phyloP scores from a whole-genome alignment of 2,113 vertebrate genomes.

The Ictalurus punctatus region DNA sequence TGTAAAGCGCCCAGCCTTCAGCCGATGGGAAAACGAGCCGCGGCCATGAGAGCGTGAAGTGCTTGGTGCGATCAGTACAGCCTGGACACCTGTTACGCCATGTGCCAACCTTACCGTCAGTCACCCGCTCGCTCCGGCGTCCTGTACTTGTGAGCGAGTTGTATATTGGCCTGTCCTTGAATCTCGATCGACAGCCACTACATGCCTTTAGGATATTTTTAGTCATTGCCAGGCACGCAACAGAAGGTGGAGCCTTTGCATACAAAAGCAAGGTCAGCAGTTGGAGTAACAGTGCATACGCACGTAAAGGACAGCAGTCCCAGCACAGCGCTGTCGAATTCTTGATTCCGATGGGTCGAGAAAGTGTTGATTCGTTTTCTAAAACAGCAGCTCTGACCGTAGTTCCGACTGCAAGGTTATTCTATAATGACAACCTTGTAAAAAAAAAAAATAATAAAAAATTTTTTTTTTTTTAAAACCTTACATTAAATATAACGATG shows the following conservation, averaged over 20 bases:
- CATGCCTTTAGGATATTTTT: constrained; percentile 72
- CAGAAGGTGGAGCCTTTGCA: constrained; percentile 73
- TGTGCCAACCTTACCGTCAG: constrained; percentile 29
- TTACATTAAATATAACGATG: neutral
- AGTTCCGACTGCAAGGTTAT: neutral
- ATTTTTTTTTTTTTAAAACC: too few species aligned
- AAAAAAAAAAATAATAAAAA: too few species aligned
- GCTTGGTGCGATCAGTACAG: neutral
- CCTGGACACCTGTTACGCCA: constrained; percentile 22
- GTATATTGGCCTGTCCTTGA: constrained; percentile 63
- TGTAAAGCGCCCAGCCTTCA: neutral
- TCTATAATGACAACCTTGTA: too few species aligned
- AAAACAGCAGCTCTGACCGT: neutral
- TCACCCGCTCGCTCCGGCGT: neutral
- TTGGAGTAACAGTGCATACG: constrained; percentile 14
- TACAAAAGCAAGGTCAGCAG: constrained; percentile 68
- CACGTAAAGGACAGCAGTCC: neutral
- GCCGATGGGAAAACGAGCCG: neutral
- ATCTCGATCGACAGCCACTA: constrained; percentile 68
- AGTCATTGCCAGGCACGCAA: constrained; percentile 64
- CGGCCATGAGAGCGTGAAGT: constrained; percentile 2
- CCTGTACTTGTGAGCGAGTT: constrained; percentile 14
- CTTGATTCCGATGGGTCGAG: neutral
- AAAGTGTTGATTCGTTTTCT: neutral
- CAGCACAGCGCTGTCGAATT: neutral